phyloP scores from a whole-genome alignment of 2,113 vertebrate genomes.

The Albula goreensis region DNA sequence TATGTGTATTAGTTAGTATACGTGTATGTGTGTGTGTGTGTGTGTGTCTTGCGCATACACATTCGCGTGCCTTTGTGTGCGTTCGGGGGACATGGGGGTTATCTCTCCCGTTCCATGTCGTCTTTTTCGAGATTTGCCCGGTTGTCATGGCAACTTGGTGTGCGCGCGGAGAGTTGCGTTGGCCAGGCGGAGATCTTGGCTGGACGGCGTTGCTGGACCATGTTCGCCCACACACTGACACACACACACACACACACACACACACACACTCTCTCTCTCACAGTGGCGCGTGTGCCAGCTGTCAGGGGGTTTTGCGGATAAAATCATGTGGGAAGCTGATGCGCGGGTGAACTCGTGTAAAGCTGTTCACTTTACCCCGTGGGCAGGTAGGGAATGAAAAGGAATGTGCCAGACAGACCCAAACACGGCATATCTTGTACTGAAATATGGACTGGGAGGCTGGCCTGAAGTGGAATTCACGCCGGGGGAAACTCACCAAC shows the following conservation, averaged over 20 bases:
- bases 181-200: conserved; percentile 49
- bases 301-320: not conserved
- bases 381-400: not conserved
- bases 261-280: not conserved
- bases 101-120: conserved; percentile 43
- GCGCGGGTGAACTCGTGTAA: not conserved
- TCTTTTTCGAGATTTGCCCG: conserved; percentile 51
- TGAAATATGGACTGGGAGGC: not conserved
- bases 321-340: not conserved
- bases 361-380: not conserved
- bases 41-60: not conserved
- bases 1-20: conserved; percentile 5
- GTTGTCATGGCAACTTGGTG: conserved; percentile 69
- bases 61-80: not conserved
- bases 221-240: conserved; percentile 33
- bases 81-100: conserved; percentile 39
- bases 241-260: not conserved
- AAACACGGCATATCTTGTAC: not conserved
- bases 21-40: conserved; percentile 5
- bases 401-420: not conserved
- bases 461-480: not conserved
- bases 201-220: conserved; percentile 57
- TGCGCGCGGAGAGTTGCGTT: conserved; percentile 38
- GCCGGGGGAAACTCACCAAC: not conserved
- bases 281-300: conserved; percentile 35